Percentiles rank a stretch among this genome's conserved stretches.
phyloP scores from a whole-genome alignment of 2,888 invertebrate species.

The Pseudococcus longispinus region DNA sequence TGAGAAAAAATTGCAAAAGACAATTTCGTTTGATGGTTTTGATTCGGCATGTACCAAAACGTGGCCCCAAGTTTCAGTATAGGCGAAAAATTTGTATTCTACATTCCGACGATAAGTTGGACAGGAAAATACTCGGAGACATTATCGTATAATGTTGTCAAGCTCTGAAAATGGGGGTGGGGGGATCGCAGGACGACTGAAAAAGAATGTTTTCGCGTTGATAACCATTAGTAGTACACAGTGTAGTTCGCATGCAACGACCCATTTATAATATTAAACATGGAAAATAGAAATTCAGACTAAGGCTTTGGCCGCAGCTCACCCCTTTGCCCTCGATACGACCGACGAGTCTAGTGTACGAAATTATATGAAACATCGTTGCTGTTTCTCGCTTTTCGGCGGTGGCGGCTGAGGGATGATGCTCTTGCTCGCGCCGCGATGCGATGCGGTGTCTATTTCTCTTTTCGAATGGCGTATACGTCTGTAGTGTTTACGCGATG shows the following conservation, averaged over 20 bases:
- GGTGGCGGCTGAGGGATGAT: too few species aligned
- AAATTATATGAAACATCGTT: conserved; percentile 1
- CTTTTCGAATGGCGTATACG: neutral
- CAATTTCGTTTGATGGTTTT: conserved; percentile 1
- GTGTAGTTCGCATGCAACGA: conserved; percentile 44
- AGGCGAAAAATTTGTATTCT: neutral
- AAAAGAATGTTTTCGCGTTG: conserved; percentile 38
- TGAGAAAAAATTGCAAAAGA: neutral
- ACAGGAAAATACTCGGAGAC: neutral
- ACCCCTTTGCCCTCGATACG: neutral
- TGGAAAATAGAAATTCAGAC: conserved; percentile 41
- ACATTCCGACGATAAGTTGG: neutral
- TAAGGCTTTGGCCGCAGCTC: neutral
- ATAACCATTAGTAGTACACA: conserved; percentile 32
- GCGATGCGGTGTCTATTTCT: neutral
- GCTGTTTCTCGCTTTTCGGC: neutral
- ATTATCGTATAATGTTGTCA: neutral
- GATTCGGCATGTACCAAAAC: neutral
- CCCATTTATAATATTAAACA: conserved; percentile 48
- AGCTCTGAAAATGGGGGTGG: neutral
- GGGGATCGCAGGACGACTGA: neutral
- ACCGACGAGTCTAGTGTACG: neutral
- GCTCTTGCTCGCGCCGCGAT: too few species aligned
- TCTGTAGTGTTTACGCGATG: neutral
- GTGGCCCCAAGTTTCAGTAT: neutral